phyloP scores from a whole-genome alignment of 2,888 invertebrate species.

The Lottia scabra region DNA sequence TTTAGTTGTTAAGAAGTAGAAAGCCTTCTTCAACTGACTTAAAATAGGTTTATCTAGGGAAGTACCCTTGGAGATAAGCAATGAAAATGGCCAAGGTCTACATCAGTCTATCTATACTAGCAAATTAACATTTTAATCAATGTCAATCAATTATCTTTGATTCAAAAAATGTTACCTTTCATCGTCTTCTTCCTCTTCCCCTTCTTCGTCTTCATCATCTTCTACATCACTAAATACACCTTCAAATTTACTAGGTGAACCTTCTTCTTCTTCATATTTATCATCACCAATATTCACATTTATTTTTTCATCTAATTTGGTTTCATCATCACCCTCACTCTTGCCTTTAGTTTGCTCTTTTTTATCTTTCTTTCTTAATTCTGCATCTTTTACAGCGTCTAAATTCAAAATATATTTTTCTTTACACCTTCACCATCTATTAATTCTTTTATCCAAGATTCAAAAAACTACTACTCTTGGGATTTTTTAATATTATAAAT shows the following conservation, averaged over 20 bases:
- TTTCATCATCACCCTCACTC: constrained; percentile 18
- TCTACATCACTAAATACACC: constrained; percentile 68
- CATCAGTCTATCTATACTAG: no score
- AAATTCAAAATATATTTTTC: no score
- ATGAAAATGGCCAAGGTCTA: no score
- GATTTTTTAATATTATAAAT: no score
- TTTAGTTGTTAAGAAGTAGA: neutral
- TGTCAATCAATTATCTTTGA: neutral
- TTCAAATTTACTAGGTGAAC: constrained; percentile 52
- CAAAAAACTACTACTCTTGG: no score
- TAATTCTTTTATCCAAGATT: no score
- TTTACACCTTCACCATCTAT: no score
- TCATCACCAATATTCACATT: constrained; percentile 46
- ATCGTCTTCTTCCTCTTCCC: constrained; percentile 41
- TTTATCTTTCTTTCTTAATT: constrained; percentile 8
- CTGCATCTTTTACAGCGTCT: neutral
- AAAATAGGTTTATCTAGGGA: no score
- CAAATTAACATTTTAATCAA: no score
- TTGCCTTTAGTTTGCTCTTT: constrained; percentile 20
- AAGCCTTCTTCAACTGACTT: no score
- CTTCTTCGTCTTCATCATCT: constrained; percentile 63
- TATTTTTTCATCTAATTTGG: constrained; percentile 34
- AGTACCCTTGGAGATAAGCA: no score
- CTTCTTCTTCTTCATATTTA: constrained; percentile 55
- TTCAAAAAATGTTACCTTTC: no score